Evolutionary conservation across 2,113 vertebrate species (phyloP), one percentile per base, ranked within the genome.

Genomic region (Mirounga angustirostris): DNA sequence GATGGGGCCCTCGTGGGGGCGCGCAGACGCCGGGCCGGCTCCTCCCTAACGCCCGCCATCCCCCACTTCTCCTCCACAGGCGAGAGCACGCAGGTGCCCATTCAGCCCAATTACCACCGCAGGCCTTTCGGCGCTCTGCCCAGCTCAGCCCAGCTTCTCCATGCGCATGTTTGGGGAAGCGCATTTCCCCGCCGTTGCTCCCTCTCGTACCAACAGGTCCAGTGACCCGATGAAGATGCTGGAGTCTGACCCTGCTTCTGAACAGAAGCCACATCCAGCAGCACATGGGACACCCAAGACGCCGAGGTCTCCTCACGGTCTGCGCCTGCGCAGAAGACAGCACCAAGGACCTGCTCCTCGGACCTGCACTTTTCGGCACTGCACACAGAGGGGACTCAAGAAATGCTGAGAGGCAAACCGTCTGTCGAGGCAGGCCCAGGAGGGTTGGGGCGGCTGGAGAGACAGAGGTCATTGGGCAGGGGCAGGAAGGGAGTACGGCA

Each of bases 71-170:
- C 46, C 52, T 81, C 71, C 82, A 18, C 92, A 22, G 43, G 65
- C 28, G 33, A 19, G 36, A 30, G 69, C 0, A 0, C 40, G 19
- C 73, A 40, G 46, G 30, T 65, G 10, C 30, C 28, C 0, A 6
- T 58, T 4, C 5, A 21, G 54, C 88, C 93, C 92, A 50, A 0
- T 56, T 15, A 63, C 19, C 10, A 1, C 46, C 19, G 9, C 0
- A 65, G 89, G 84, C 30, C 56, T 76, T 74, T 89, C 74, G 24
- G 84, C 46, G 11, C 59, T 18, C 87, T 2, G 1, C 21, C 0
- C 24, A 21, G 78, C n/a, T 15, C 19, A 7, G 85, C 84, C 14
- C 61, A 8, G 65, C 87, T 87, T 65, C 7, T 22, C 69, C 22
- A 7, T 0, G 14, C 1, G 13, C 61, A 8, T 26, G 59, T 63